Evolutionary conservation across 2,888 invertebrate genomes (phyloP).

Genomic region (Leucoma salicis): DNA sequence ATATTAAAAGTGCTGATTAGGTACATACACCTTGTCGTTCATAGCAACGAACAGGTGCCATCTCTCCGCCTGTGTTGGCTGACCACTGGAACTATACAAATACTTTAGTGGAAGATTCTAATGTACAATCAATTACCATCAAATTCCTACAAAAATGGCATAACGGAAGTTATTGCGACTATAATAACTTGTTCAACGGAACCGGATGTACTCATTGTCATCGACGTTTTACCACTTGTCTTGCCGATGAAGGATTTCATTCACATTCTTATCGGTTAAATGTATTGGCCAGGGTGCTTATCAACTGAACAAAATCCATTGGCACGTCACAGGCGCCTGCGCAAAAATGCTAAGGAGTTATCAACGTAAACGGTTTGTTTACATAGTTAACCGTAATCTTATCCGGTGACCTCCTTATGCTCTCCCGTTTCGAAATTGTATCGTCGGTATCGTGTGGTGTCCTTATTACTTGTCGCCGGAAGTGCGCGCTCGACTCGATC

Average conservation of each 20-base stretch:
- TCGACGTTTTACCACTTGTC: slow-evolving; percentile 19
- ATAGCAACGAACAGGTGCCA: too few relatives aligned
- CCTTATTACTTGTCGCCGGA: slow-evolving; percentile 74
- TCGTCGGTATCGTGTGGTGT: slow-evolving; percentile 70
- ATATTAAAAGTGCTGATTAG: too few relatives aligned
- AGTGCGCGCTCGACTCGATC: slow-evolving; percentile 64
- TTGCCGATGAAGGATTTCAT: slow-evolving; percentile 28
- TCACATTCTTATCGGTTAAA: slow-evolving; percentile 26
- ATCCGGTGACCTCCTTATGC: slow-evolving; percentile 80
- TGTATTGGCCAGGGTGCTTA: slow-evolving; percentile 45
- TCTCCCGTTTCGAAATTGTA: slow-evolving; percentile 80
- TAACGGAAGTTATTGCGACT: too few relatives aligned
- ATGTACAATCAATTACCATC: too few relatives aligned
- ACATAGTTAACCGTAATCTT: slow-evolving; percentile 80
- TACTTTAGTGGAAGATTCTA: too few relatives aligned
- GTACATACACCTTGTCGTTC: too few relatives aligned
- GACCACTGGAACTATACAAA: too few relatives aligned
- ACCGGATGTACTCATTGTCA: slow-evolving; percentile 26
- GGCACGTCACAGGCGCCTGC: slow-evolving; percentile 70
- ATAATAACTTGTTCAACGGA: slow-evolving; percentile 1
- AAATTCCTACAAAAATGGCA: too few relatives aligned
- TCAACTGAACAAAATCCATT: slow-evolving; percentile 50
- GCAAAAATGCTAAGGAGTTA: slow-evolving; percentile 76
- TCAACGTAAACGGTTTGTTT: slow-evolving; percentile 81
- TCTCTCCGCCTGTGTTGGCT: too few relatives aligned